Percentiles rank a stretch among this genome's conserved stretches.
These are phyloP conservation scores for Seriola rivoliana DNA, from an alignment of 2,113 vertebrate species.

Conservation along the genomic window DNA sequence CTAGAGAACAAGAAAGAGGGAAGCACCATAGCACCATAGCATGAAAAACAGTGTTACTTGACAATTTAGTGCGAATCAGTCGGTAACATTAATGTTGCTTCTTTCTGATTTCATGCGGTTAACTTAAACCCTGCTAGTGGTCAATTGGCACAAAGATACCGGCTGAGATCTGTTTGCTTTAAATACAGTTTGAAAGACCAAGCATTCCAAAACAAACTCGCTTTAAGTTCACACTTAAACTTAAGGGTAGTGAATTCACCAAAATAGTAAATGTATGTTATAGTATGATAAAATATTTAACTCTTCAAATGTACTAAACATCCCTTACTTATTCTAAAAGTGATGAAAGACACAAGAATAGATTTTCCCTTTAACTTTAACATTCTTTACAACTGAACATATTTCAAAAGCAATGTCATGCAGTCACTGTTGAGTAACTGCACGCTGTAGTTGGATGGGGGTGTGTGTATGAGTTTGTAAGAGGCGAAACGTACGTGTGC, in stretches of 20 bases:
- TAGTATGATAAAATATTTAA: neutral
- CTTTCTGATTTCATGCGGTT: too few relatives aligned
- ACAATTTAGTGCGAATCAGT: too few relatives aligned
- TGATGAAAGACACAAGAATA: neutral
- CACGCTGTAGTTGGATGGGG: neutral
- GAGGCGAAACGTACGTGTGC: constrained; percentile 35
- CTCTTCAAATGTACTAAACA: neutral
- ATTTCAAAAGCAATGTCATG: neutral
- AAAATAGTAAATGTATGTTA: neutral
- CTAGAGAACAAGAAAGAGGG: too few relatives aligned
- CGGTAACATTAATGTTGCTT: too few relatives aligned
- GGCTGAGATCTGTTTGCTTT: too few relatives aligned
- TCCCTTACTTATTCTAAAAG: neutral
- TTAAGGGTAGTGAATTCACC: neutral
- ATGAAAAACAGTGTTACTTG: too few relatives aligned
- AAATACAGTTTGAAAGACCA: too few relatives aligned
- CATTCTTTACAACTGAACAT: neutral
- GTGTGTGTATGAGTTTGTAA: constrained; percentile 14
- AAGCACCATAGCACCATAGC: too few relatives aligned
- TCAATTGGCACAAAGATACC: too few relatives aligned
- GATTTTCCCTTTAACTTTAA: neutral
- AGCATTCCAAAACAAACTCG: too few relatives aligned
- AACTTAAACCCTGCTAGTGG: too few relatives aligned
- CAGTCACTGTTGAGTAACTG: neutral
- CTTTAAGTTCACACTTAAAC: too few relatives aligned